phyloP scores from a whole-genome alignment of 1,140 invertebrate genomes.

The Thaumetopoea pityocampa region DNA sequence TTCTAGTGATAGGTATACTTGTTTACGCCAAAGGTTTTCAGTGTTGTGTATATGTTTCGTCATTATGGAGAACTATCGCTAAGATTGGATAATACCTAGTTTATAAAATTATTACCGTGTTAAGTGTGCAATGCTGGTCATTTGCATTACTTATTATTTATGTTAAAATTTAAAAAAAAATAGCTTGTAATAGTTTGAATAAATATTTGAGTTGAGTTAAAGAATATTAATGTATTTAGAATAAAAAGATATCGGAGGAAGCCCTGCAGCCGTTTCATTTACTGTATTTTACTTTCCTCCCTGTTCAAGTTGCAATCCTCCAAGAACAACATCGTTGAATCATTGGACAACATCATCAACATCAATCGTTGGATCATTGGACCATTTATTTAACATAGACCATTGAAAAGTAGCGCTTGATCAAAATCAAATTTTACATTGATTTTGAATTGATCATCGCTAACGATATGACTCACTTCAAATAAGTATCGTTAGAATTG shows the following conservation, averaged over 20 bases:
- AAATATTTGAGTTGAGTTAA: conserved; percentile 73
- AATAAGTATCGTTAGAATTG: too few relatives aligned
- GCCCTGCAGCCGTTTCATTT: conserved; percentile 19
- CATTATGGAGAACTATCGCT: conserved; percentile 60
- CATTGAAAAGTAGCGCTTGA: too few relatives aligned
- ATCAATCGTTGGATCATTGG: too few relatives aligned
- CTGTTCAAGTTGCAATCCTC: too few relatives aligned
- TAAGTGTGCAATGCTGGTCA: conserved; percentile 73
- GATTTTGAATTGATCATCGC: too few relatives aligned
- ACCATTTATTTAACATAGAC: too few relatives aligned
- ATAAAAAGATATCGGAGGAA: conserved; percentile 74
- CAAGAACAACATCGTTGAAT: too few relatives aligned
- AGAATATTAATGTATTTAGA: conserved; percentile 76
- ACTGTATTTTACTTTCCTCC: too few relatives aligned
- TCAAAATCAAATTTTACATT: too few relatives aligned
- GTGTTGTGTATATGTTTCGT: conserved; percentile 62
- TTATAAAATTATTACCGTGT: conserved; percentile 67
- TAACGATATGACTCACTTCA: too few relatives aligned
- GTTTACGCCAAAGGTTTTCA: conserved; percentile 45
- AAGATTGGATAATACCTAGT: conserved; percentile 67
- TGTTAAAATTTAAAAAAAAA: conserved; percentile 66
- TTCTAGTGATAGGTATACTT: conserved; percentile 27
- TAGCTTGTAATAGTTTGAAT: conserved; percentile 75
- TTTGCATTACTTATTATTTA: conserved; percentile 73
- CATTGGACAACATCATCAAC: too few relatives aligned